A percentile compares a stretch with the other conserved stretches of the same genome.
Conservation (phyloP, 2,888 invertebrate genomes). For the Athalia circularis region DNA sequence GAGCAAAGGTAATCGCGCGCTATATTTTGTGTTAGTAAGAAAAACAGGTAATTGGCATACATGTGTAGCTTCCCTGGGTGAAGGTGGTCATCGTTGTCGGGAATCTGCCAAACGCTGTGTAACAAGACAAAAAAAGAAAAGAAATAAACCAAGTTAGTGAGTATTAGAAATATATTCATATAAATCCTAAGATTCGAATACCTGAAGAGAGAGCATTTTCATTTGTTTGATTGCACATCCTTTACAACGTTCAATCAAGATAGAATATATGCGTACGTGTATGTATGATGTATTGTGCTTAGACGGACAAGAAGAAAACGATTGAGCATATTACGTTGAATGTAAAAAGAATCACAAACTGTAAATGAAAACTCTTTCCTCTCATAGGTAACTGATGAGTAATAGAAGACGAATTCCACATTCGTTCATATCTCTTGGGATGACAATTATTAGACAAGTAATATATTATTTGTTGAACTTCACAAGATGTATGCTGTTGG, state of each 20-base stretch:
- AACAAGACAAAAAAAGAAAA: conserved; percentile 71
- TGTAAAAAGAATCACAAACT: not conserved
- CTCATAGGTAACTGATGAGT: conserved; percentile 5
- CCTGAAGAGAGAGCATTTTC: conserved; percentile 3
- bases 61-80: conserved; percentile 93
- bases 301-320: not conserved
- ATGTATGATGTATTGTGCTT: not conserved
- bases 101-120: conserved; percentile 88
- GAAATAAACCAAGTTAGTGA: conserved; percentile 59
- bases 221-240: too few species aligned
- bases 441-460: conserved; percentile 42
- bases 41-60: conserved; percentile 78
- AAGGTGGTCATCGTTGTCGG: conserved; percentile 87
- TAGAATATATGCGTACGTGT: not conserved
- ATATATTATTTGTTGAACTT: conserved; percentile 59
- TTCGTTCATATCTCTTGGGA: conserved; percentile 63
- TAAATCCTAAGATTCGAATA: conserved; percentile 33
- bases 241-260: not conserved
- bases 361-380: not conserved
- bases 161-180: conserved; percentile 18
- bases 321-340: not conserved
- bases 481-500: conserved; percentile 63
- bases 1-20: conserved; percentile 64
- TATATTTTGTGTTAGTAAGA: conserved; percentile 67
- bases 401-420: conserved; percentile 56